These are phyloP conservation scores for Sorex fumeus DNA, from an alignment of 2,113 vertebrate species.

Conservation along the genomic window DNA sequence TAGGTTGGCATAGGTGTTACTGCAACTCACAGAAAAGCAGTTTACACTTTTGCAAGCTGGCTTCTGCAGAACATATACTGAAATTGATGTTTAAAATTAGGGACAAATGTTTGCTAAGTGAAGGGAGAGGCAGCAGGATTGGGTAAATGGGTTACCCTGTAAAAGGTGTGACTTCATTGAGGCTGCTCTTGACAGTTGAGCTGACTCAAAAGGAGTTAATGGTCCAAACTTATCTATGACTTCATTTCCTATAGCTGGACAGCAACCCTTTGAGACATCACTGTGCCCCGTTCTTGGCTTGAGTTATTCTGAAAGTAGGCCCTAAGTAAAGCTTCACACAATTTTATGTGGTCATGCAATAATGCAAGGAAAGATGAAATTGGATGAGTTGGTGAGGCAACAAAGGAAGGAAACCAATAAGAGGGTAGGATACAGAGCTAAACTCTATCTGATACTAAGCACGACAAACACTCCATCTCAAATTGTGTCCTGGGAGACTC, in stretches of 20 bases:
- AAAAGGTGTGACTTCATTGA: neutral
- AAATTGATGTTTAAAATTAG: neutral
- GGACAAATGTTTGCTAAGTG: neutral
- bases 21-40: neutral
- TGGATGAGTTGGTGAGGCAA: neutral
- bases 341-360: neutral
- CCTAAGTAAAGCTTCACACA: neutral
- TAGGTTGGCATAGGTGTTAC: neutral
- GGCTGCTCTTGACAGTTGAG: neutral
- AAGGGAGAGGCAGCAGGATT: neutral
- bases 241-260: neutral
- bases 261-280: neutral
- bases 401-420: neutral
- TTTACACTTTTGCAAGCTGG: neutral
- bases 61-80: neutral
- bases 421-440: neutral
- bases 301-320: slow-evolving; percentile 5
- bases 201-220: neutral
- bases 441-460: neutral
- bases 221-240: neutral
- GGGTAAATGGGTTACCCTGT: neutral
- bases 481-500: neutral
- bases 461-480: neutral
- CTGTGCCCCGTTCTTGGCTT: neutral
- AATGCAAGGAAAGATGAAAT: neutral